A percentile compares a stretch with the other conserved stretches of the same genome.
phyloP scores from a whole-genome alignment of 1,140 invertebrate genomes.

The Physella acuta region DNA sequence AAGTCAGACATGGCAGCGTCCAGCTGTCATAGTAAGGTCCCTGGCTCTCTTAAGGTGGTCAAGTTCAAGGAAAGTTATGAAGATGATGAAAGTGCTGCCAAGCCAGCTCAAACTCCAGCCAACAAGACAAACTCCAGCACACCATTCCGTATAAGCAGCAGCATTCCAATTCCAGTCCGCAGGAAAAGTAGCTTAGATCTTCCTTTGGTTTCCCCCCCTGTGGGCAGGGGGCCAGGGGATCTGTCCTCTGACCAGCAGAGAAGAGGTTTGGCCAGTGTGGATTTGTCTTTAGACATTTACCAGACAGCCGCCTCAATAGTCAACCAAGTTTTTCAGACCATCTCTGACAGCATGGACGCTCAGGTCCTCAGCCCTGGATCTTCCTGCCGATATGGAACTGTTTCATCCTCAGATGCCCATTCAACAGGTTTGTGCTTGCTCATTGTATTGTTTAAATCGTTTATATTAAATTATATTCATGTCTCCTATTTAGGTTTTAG shows the following conservation, averaged over 20 bases:
- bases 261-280: not conserved
- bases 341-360: slow-evolving; percentile 13
- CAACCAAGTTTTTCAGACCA: slow-evolving; percentile 27
- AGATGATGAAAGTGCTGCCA: not conserved
- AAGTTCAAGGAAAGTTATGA: slow-evolving; percentile 10
- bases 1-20: not conserved
- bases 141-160: not conserved
- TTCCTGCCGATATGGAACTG: not conserved
- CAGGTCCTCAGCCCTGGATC: slow-evolving; percentile 4
- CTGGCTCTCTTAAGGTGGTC: slow-evolving; percentile 5
- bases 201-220: not conserved
- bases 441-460: too few species aligned
- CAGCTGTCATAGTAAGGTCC: not conserved
- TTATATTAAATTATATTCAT: too few species aligned
- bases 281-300: slow-evolving; percentile 18
- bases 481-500: too few species aligned
- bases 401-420: not conserved
- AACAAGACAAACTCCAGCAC: not conserved
- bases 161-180: not conserved
- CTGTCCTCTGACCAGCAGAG: not conserved
- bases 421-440: slow-evolving; percentile 8
- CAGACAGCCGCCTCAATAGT: slow-evolving; percentile 32
- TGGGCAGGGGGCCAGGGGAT: not conserved
- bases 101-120: not conserved
- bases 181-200: not conserved